A percentile compares a stretch with the other conserved stretches of the same genome.
These are phyloP conservation scores for Phenacoccus solenopsis DNA, from an alignment of 1,140 invertebrate genomes.

Conservation along the genomic window DNA sequence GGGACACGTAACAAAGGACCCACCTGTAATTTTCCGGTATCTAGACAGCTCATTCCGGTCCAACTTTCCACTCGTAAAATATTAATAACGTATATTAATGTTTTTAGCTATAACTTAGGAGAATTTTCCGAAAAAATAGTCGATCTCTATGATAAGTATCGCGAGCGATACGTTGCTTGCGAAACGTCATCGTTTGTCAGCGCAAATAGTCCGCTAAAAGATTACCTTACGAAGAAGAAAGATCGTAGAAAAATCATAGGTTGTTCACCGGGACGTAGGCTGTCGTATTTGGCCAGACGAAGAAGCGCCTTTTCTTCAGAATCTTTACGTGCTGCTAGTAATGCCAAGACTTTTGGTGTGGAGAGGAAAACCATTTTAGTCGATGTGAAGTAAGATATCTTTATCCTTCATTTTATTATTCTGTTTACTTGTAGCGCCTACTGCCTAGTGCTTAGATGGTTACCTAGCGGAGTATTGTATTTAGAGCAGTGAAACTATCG, in stretches of 20 bases:
- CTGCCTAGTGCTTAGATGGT: too few relatives aligned
- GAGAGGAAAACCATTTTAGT: not conserved
- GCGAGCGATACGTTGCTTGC: not conserved
- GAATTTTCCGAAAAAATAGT: slow-evolving; percentile 6
- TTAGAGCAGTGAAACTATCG: too few relatives aligned
- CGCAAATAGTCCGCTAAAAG: not conserved
- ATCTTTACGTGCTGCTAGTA: not conserved
- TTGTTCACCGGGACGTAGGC: not conserved
- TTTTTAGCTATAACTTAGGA: not conserved
- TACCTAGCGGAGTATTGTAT: too few relatives aligned
- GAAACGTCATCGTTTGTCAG: not conserved
- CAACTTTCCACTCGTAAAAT: too few relatives aligned
- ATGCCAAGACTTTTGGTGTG: not conserved
- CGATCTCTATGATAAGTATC: not conserved
- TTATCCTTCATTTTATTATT: not conserved
- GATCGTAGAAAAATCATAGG: slow-evolving; percentile 2
- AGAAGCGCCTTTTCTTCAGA: not conserved
- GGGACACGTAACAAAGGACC: too few relatives aligned
- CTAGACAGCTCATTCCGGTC: too few relatives aligned
- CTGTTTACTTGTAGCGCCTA: too few relatives aligned
- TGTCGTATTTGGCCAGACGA: not conserved
- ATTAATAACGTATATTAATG: too few relatives aligned
- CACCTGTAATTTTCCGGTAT: too few relatives aligned
- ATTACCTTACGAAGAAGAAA: not conserved
- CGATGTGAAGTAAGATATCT: not conserved